Conservation (phyloP, 2,113 vertebrate species). For the Phalacrocorax brasilianus region DNA sequence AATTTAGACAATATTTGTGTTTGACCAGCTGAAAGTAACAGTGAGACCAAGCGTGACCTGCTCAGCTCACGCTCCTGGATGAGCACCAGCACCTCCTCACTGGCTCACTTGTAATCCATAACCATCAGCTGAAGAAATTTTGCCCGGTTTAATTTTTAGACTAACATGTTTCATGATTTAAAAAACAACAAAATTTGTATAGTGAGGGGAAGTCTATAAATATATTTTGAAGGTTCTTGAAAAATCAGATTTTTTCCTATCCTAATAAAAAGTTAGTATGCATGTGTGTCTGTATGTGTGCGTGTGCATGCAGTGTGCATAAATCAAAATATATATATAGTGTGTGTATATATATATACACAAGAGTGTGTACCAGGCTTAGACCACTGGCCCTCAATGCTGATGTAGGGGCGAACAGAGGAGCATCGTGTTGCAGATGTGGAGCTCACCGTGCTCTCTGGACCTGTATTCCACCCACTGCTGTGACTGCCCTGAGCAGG, state of each 20-base stretch:
- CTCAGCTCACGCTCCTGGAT: background rate
- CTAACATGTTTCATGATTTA: background rate
- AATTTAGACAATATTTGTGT: background rate
- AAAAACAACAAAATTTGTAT: background rate
- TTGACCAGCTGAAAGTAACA: background rate
- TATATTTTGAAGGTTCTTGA: background rate
- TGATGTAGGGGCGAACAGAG: too few relatives aligned
- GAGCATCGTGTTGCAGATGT: rapidly evolving
- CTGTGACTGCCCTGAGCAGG: background rate
- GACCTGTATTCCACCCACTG: background rate
- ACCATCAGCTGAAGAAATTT: background rate
- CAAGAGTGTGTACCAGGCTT: background rate
- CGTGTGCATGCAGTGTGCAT: background rate
- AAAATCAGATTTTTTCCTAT: background rate
- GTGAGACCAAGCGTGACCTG: rapidly evolving
- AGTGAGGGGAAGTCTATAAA: background rate
- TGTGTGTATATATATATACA: background rate
- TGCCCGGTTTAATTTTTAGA: background rate
- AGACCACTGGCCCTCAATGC: background rate
- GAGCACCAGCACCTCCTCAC: background rate
- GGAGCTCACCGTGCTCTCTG: background rate
- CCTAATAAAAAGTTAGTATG: background rate
- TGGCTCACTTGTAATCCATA: rapidly evolving
- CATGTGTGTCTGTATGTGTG: too few relatives aligned
- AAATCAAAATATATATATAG: background rate